Evolutionary conservation across 2,113 vertebrate species (phyloP), one percentile per base, ranked within the genome.

Genomic region (Crypturellus undulatus): DNA sequence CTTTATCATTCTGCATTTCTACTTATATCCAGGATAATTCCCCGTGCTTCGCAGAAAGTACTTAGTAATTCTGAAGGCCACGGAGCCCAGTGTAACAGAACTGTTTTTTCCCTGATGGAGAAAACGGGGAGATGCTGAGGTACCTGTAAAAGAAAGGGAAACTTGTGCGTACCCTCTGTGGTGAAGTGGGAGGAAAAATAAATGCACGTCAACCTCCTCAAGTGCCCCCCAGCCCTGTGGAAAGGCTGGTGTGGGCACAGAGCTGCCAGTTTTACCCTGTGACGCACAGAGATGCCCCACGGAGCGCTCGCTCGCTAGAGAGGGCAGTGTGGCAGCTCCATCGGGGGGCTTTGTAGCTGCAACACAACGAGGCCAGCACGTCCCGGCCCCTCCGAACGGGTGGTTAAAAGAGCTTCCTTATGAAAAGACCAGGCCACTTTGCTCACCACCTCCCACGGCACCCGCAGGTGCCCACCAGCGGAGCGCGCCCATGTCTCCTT

Each of bases 261-360:
- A 24, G 4, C 7, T 3, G 1, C 22, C 14, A 13, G 32, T 0
- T 3, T 20, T 3, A 28, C 30, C 62, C n/a, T 5, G 15, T 7
- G 9, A 5, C 0, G 3, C 15, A 36, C n/a, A 78, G 28, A 13
- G 64, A 4, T 56, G 13, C 10, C 47, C 30, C 34, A 2, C 0
- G 6, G 28, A 68, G 9, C 1, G 2, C 34, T 22, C 2, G 0
- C 9, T 60, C 15, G 32, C 42, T 15, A 1, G 16, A 1, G 13
- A 56, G 14, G 47, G 12, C 38, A n/a, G 36, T 0, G 1, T 15
- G 15, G 32, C 43, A 42, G 4, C 19, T 51, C 42, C 9, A 17
- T 19, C 36, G 7, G 22, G 5, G 12, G 25, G 14, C 22, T 87
- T 38, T 14, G 26, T 12, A n/a, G 30, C 21, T 77, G 28, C 24